Base-by-base conservation (phyloP, 2,113 vertebrate species). In the Nematolebias whitei region DNA sequence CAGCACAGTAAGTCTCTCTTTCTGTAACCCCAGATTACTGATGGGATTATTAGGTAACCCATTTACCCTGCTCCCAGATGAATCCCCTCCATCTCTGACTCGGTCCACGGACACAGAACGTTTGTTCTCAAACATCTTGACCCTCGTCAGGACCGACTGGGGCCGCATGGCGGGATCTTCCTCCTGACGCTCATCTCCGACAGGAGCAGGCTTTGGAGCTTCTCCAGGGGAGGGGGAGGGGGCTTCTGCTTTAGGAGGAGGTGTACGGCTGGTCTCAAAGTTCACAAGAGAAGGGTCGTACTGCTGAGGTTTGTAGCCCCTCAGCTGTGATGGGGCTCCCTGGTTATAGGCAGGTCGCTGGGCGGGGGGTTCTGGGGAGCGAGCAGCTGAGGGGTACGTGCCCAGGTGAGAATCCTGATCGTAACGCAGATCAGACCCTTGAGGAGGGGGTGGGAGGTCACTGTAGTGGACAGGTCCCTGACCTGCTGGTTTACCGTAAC, bases 91-190 rank as follows among this genome's bases (percentile, higher is more conserved):
- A n/a, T 99, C 97, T 86, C 94, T 95, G 68, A 88, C 95, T 73
- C 92, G 95, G 68, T 98, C 96, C 85, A 96, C 44, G 1, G 95
- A 98, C 0, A 94, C 92, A 0, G 96, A 96, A 39, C 95, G 94
- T 63, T 96, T 98, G 86, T 98, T 98, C 74, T 99, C 98, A 87
- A 99, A 99, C 95, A 99, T 98, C 85, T 96, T 98, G 40, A 99
- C 97, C 67, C 97, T 93, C 0, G 94, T 98, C 66, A 99, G 94
- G 71, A 99, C 98, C 0, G 98, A 99, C 87, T 97, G 96, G 0
- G 93, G 95, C 69, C 93, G 94, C 96, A 98, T 94, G 60, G 95
- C 96, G 2, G 96, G 96, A 71, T 98, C 96, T 1, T 97, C 95
- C 1, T 95, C 95, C 3, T 15, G 74, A 18, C 91, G 88, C 56